phyloP scores from a whole-genome alignment of 2,888 invertebrate genomes.

The Acleris cristana region DNA sequence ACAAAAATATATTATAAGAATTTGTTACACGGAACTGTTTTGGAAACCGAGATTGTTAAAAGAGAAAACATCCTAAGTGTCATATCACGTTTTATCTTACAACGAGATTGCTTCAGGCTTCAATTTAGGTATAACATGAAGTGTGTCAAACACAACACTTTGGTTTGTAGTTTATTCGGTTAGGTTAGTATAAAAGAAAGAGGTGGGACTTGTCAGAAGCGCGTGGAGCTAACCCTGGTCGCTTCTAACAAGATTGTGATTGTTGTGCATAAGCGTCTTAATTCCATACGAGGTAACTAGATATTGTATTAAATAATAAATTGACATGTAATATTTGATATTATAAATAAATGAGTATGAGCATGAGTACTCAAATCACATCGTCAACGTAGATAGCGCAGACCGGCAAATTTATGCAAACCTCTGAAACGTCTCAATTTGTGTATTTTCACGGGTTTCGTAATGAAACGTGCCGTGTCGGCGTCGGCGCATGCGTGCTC shows the following conservation, averaged over 20 bases:
- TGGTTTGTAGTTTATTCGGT: not conserved
- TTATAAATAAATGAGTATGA: no score
- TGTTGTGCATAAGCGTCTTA: no score
- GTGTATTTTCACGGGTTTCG: constrained; percentile 30
- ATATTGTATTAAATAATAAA: no score
- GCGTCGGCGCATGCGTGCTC: constrained; percentile 13
- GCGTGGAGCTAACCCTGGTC: no score
- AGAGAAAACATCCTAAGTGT: constrained; percentile 30
- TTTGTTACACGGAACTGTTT: not conserved
- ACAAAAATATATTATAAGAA: not conserved
- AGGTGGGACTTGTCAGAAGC: not conserved
- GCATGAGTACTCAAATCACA: no score
- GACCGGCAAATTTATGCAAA: constrained; percentile 14
- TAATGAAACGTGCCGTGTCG: constrained; percentile 3
- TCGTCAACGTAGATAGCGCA: not conserved
- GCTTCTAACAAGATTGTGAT: no score
- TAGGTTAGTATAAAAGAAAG: not conserved
- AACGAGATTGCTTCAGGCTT: not conserved
- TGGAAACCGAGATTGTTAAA: not conserved
- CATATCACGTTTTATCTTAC: constrained; percentile 4
- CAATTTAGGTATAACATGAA: not conserved
- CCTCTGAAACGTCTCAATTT: constrained; percentile 17
- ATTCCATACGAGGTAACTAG: no score
- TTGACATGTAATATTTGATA: no score
- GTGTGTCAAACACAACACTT: not conserved